Conservation (phyloP, 2,113 vertebrate genomes). For the Thymallus thymallus region DNA sequence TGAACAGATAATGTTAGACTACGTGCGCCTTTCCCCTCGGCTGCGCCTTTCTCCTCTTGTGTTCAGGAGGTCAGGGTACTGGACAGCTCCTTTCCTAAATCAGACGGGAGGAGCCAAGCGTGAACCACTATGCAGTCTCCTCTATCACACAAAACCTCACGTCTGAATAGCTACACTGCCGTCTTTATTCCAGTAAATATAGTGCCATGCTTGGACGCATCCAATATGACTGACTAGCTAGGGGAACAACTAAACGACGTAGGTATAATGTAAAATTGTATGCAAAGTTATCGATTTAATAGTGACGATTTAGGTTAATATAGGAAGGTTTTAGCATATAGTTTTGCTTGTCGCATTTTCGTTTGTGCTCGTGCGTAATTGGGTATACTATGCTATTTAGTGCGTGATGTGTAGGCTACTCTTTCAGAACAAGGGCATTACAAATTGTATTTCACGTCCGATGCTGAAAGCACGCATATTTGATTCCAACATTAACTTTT, state of each 20-base stretch:
- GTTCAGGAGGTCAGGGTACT: constrained; percentile 40
- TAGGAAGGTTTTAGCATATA: not conserved
- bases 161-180: constrained; percentile 24
- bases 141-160: constrained; percentile 33
- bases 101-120: constrained; percentile 57
- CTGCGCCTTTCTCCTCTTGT: constrained; percentile 4
- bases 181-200: constrained; percentile 11
- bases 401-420: not conserved
- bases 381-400: constrained; percentile 17
- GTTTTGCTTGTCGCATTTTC: not conserved
- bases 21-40: not conserved
- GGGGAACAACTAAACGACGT: constrained; percentile 37
- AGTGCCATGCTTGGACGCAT: not conserved
- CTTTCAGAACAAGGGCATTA: constrained; percentile 19
- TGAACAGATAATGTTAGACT: not conserved
- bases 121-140: constrained; percentile 54
- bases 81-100: constrained; percentile 35
- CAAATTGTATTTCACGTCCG: constrained; percentile 44
- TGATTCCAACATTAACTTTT: constrained; percentile 45
- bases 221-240: constrained; percentile 47
- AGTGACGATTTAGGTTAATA: not conserved
- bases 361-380: constrained; percentile 35
- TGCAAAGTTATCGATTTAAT: constrained; percentile 1
- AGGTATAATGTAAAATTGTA: constrained; percentile 35
- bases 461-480: not conserved